These are phyloP conservation scores for Ichneumoninae sp. DNA, from an alignment of 2,888 invertebrate species.

Conservation along the genomic window DNA sequence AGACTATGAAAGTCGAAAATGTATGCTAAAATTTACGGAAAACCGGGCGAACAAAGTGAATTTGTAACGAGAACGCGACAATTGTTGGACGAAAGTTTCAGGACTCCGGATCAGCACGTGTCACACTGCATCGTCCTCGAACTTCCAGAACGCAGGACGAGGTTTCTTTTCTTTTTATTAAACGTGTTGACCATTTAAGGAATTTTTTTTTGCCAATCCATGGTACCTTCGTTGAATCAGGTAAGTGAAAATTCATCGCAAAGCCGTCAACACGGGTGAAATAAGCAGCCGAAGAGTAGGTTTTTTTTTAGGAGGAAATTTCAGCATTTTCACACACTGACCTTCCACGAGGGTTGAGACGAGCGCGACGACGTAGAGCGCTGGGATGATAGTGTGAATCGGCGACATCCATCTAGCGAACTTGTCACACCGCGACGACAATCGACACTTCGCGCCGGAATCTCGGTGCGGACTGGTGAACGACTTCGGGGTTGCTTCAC, in stretches of 20 bases:
- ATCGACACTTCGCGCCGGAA: slow-evolving; percentile 81
- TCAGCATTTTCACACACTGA: slow-evolving; percentile 75
- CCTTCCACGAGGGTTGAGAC: slow-evolving; percentile 79
- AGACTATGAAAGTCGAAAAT: background rate
- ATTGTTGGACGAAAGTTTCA: background rate
- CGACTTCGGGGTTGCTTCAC: slow-evolving; percentile 54
- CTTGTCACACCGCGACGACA: slow-evolving; percentile 79
- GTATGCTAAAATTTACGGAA: background rate
- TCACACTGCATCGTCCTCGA: background rate
- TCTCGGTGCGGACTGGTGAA: slow-evolving; percentile 81
- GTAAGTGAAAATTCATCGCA: background rate
- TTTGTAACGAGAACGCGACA: background rate
- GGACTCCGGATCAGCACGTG: background rate
- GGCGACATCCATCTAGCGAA: slow-evolving; percentile 83
- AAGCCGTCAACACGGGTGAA: background rate
- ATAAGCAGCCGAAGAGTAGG: background rate
- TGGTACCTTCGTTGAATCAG: background rate
- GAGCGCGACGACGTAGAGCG: slow-evolving; percentile 77
- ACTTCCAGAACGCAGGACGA: background rate
- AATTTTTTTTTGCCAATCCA: background rate
- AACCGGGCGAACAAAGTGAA: background rate
- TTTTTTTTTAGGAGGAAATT: background rate
- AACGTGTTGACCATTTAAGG: background rate
- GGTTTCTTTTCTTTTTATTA: background rate
- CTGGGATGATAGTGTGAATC: slow-evolving; percentile 78